These are phyloP conservation scores for Pungitius pungitius DNA, from an alignment of 2,113 vertebrate species.

Conservation along the genomic window DNA sequence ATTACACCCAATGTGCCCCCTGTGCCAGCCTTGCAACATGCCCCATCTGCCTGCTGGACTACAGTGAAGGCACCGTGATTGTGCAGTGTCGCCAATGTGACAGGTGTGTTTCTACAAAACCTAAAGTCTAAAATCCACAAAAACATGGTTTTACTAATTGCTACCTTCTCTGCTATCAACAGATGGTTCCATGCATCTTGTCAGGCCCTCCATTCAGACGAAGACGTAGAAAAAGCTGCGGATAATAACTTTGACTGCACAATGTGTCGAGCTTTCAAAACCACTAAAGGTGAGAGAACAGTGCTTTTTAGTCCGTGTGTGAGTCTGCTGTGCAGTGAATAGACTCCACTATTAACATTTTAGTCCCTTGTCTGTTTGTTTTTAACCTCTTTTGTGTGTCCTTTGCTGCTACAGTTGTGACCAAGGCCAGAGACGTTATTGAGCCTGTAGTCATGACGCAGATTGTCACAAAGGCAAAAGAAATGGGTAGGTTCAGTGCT, in stretches of 20 bases:
- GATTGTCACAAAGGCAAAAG: constrained; percentile 90
- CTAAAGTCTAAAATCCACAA: background rate
- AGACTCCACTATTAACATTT: background rate
- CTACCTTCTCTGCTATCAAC: constrained; percentile 12
- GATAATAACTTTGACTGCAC: constrained; percentile 95
- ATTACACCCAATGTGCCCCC: constrained; percentile 96
- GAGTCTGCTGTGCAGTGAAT: background rate
- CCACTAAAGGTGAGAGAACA: constrained; percentile 76
- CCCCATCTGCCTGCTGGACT: constrained; percentile 88
- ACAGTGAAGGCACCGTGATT: constrained; percentile 92
- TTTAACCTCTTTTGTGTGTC: constrained; percentile 31
- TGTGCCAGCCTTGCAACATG: constrained; percentile 92
- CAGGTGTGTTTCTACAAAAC: constrained; percentile 79
- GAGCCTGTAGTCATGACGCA: constrained; percentile 89
- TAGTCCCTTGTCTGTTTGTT: background rate
- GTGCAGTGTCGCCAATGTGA: constrained; percentile 96
- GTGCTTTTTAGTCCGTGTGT: background rate
- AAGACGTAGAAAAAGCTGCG: constrained; percentile 92
- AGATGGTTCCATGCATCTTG: constrained; percentile 99
- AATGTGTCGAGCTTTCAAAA: constrained; percentile 90
- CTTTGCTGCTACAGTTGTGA: constrained; percentile 49
- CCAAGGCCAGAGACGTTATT: constrained; percentile 86
- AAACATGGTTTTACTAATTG: constrained; percentile 2
- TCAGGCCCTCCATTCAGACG: constrained; percentile 93
- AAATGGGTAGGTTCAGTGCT: constrained; percentile 83